phyloP scores from a whole-genome alignment of 2,888 invertebrate species.

The Odontocolon sp. region DNA sequence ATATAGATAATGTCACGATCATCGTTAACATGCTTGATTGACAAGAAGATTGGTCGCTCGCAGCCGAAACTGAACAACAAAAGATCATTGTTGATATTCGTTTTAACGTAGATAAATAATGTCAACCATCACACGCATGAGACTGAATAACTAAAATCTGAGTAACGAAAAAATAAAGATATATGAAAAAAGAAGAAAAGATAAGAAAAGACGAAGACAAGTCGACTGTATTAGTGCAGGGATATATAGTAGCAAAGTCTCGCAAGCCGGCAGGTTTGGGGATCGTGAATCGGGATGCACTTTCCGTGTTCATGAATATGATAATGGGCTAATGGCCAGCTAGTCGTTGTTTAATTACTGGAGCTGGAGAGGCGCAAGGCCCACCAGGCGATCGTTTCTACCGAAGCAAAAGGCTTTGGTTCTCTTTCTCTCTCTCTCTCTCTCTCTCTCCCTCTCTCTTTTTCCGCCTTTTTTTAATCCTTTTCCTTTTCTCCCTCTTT shows the following conservation, averaged over 20 bases:
- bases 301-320: slow-evolving; percentile 81
- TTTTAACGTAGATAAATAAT: too few relatives aligned
- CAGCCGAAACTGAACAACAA: too few relatives aligned
- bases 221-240: slow-evolving; percentile 43
- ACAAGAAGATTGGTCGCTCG: too few relatives aligned
- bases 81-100: too few relatives aligned
- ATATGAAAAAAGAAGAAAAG: slow-evolving; percentile 48
- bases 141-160: slow-evolving; percentile 5
- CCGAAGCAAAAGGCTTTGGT: too few relatives aligned
- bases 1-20: too few relatives aligned
- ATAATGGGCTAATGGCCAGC: slow-evolving; percentile 80
- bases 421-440: slow-evolving; percentile 25
- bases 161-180: slow-evolving; percentile 38
- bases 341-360: slow-evolving; percentile 80
- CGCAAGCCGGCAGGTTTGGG: slow-evolving; percentile 59
- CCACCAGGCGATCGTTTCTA: slow-evolving; percentile 63
- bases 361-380: slow-evolving; percentile 65
- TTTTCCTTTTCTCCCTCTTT: neutral
- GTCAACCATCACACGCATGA: slow-evolving; percentile 1
- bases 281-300: slow-evolving; percentile 78
- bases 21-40: too few relatives aligned
- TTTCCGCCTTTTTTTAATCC: neutral
- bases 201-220: slow-evolving; percentile 14
- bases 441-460: slow-evolving; percentile 3
- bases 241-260: slow-evolving; percentile 32